Conservation (phyloP, 2,888 invertebrate species). For the Nowickia ferox region DNA sequence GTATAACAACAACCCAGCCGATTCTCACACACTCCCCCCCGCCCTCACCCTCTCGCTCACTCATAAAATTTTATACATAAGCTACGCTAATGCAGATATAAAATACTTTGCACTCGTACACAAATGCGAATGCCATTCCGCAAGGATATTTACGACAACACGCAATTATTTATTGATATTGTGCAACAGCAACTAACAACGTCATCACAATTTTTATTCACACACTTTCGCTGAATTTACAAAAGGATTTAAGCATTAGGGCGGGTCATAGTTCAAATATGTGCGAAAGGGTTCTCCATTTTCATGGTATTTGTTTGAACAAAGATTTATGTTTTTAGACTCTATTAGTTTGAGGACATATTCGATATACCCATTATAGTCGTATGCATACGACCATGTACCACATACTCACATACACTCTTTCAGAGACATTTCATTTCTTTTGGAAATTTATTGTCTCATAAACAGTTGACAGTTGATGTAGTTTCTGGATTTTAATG, state of each 20-base stretch:
- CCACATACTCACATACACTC: background rate
- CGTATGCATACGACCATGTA: background rate
- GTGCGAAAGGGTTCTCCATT: conserved; percentile 23
- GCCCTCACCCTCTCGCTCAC: background rate
- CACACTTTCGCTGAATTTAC: conserved; percentile 43
- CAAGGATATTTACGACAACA: conserved; percentile 56
- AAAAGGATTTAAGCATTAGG: conserved; percentile 58
- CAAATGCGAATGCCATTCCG: background rate
- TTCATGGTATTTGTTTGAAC: background rate
- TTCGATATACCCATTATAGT: background rate
- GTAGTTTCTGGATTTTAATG: conserved; percentile 45
- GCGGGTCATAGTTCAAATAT: conserved; percentile 62
- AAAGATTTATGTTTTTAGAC: conserved; percentile 58
- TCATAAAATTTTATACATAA: background rate
- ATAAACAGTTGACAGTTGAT: conserved; percentile 47
- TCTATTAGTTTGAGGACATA: conserved; percentile 44
- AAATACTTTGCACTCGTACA: background rate
- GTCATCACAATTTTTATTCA: conserved; percentile 57
- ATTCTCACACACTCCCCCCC: conserved; percentile 14
- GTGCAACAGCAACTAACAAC: conserved; percentile 50
- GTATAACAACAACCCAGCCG: conserved; percentile 21
- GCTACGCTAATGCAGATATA: conserved; percentile 20
- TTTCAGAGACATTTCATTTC: conserved; percentile 6
- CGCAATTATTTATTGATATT: conserved; percentile 66
- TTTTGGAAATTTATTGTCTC: conserved; percentile 53